Percentiles rank a stretch among this genome's conserved stretches.
Conservation (phyloP, 92 coral and sea anemone genomes). For the Metridium senile region DNA sequence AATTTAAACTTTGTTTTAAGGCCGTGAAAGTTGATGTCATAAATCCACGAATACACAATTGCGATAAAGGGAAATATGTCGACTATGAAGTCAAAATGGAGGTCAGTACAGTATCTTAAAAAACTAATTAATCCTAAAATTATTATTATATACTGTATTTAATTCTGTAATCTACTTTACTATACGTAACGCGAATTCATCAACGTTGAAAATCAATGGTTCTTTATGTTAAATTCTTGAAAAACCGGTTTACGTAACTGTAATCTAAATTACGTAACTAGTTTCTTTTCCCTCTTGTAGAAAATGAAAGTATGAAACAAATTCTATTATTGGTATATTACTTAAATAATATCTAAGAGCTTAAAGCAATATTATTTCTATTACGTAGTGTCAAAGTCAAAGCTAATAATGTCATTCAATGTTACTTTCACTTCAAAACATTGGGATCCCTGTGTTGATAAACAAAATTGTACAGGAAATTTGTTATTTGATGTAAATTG, state of each 20-base stretch:
- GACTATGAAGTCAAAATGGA: conserved; percentile 88
- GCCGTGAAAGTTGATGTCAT: conserved; percentile 60
- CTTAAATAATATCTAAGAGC: background rate
- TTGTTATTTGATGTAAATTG: too few relatives aligned
- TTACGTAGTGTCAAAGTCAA: background rate
- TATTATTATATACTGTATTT: too few relatives aligned
- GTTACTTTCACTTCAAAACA: background rate
- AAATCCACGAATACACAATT: conserved; percentile 70
- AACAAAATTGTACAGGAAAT: too few relatives aligned
- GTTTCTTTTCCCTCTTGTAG: background rate
- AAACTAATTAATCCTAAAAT: too few relatives aligned
- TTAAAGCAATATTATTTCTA: background rate
- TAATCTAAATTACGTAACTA: background rate
- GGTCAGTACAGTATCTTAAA: conserved; percentile 56
- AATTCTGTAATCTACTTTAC: too few relatives aligned
- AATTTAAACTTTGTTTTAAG: conserved; percentile 37
- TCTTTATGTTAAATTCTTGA: too few relatives aligned
- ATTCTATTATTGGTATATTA: background rate
- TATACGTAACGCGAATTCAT: too few relatives aligned
- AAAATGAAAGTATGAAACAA: background rate
- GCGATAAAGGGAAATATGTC: conserved; percentile 71
- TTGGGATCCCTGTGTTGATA: background rate
- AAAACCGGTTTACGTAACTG: background rate
- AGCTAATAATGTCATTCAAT: too few relatives aligned
- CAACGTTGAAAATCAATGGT: too few relatives aligned